Base-by-base conservation (phyloP, 2,113 vertebrate species). In the Merops nubicus region DNA sequence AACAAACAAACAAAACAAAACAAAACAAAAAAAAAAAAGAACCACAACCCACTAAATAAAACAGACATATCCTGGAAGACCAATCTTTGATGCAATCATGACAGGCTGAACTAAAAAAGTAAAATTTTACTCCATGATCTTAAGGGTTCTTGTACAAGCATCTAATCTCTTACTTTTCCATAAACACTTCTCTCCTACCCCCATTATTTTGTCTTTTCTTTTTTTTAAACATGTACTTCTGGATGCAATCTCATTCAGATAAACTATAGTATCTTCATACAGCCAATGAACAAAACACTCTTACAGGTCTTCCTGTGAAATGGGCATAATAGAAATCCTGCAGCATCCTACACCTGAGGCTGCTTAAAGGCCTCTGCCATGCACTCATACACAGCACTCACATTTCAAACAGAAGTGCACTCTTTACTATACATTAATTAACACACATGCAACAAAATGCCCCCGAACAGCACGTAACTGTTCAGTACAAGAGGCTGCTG, bases 321-420 rank as follows among this genome's bases (percentile, higher is more conserved):
- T 2, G 4, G 42, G n/a, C 25, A 70, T 56, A 25, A 28, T 8
- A 2, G 34, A 82, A 69, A 62, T 23, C 50, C 50, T 40, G 36
- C 60, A 78, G 53, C 33, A 73, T 47, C 59, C 63, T 31, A 59
- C 10, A 84, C 4, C 23, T 51, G 50, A 60, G 5, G 45, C 14
- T n/a, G 9, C 43, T 22, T 9, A 4, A 21, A 88, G 42, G 48
- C 31, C 60, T 79, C 65, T 63, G 33, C n/a, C 62, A 21, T 2
- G 6, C 28, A 13, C n/a, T 81, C 48, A 4, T 0, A 33, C 0
- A 0, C n/a, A 31, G 51, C 1, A 34, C 38, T 78, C 36, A 19
- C 12, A 3, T 5, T 62, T 31, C 64, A 43, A 45, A 56, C 17
- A 65, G 15, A 53, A 60, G 15, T 20, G 12, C 6, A 1, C 31